phyloP scores from a whole-genome alignment of 2,797 vertebrate species.

The Nothura maculosa region DNA sequence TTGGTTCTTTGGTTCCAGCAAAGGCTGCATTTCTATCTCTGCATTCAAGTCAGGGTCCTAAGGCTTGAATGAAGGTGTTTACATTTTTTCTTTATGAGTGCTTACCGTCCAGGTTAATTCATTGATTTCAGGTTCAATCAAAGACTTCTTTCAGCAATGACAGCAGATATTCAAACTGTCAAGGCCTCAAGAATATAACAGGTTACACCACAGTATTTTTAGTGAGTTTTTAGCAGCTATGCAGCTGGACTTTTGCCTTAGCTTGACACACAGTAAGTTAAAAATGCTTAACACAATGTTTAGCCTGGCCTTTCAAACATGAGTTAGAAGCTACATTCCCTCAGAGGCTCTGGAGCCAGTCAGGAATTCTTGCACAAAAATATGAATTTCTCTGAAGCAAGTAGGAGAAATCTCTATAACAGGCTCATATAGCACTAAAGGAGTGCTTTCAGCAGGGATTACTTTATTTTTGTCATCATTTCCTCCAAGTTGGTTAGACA shows the following conservation, averaged over 20 bases:
- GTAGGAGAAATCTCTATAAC: neutral
- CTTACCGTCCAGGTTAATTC: neutral
- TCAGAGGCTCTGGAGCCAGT: neutral
- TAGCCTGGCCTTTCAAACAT: neutral
- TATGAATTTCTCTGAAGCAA: neutral
- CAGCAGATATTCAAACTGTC: neutral
- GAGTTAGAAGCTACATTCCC: neutral
- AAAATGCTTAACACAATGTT: neutral
- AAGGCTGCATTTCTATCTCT: neutral
- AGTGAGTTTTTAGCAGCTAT: neutral
- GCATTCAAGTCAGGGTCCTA: neutral
- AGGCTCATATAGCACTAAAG: neutral
- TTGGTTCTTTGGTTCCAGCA: neutral
- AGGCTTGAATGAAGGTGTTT: neutral
- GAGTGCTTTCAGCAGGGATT: neutral
- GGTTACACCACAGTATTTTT: neutral
- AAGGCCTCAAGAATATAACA: neutral
- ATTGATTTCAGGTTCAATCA: neutral
- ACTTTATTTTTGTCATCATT: neutral
- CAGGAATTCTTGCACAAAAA: neutral
- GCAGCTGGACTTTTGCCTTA: neutral
- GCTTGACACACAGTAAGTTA: neutral
- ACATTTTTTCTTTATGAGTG: neutral
- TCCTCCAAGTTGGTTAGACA: neutral
- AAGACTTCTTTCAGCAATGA: neutral